Base-by-base conservation (phyloP, 2,797 vertebrate species). In the Parauchenoglanis punctatus region DNA sequence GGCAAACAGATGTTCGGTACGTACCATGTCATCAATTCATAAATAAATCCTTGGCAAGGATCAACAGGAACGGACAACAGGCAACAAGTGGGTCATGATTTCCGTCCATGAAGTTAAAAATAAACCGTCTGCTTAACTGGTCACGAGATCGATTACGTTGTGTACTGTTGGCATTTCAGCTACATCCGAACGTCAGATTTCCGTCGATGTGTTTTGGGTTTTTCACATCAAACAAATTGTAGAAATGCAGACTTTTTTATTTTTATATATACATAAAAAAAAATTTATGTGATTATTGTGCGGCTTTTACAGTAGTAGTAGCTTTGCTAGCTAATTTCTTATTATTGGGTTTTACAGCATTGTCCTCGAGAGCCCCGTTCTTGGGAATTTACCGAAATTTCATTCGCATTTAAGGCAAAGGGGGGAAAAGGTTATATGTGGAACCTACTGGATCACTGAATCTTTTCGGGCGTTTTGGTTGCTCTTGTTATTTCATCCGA, bases 1-100 rank as follows among this genome's bases (percentile, higher is more conserved):
- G 72, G 54, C 72, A 86, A 86, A 78, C 84, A 88, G 87, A 88
- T 86, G 87, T 78, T 86, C 54, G 2, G 61, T 46, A 78, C 80
- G 28, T 77, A 86, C 35, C 70, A 31, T 83, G 35, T 59, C 68
- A 46, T 49, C 63, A 56, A 84, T 84, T 86, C 59, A 83, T 67
- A 82, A 83, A 83, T 70, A 77, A 83, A 59, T 88, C 81, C 80
- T 77, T n/a, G 52, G 44, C 35, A 67, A 75, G 49, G 81, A 68
- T 67, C 31, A 46, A 46, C 70, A 54, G 4, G 31, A 52, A n/a
- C 28, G 18, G 56, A 59, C 40, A 31, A 84, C 1, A 31, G 12
- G 65, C 52, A 78, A 56, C 67, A 81, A 86, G 77, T 72, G 54
- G 35, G 13, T 11, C 46, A 67, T 13, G 25, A 67, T 49, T 65